Evolutionary conservation across 1,140 invertebrate genomes (phyloP).

Genomic region (Sycophila sp.): DNA sequence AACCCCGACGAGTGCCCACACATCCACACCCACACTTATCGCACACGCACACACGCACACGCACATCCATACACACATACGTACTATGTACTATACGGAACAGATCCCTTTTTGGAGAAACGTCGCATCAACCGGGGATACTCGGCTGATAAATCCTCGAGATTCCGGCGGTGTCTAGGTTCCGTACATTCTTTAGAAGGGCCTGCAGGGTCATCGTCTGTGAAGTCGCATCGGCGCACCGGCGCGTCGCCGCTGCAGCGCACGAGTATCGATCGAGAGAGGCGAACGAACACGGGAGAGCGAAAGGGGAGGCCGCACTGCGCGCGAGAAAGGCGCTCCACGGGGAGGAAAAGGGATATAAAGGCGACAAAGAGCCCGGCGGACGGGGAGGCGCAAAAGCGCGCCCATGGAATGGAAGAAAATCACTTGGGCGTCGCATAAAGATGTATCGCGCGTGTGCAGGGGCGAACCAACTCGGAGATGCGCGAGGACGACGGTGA

Average conservation of each 20-base stretch:
- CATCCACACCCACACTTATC: neutral
- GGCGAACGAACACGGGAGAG: constrained; percentile 1
- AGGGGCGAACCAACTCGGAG: too few relatives aligned
- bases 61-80: neutral
- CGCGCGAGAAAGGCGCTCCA: neutral
- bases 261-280: constrained; percentile 16
- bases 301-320: neutral
- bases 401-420: too few relatives aligned
- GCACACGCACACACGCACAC: neutral
- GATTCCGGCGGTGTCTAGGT: neutral
- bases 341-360: neutral
- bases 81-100: neutral
- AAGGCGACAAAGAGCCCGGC: constrained; percentile 15
- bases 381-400: neutral
- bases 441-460: too few relatives aligned
- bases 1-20: neutral
- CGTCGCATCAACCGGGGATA: too few relatives aligned
- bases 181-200: constrained; percentile 17
- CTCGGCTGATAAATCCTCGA: constrained; percentile 5
- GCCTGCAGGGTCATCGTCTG: constrained; percentile 11
- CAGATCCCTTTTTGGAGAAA: too few relatives aligned
- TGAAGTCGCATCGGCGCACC: neutral
- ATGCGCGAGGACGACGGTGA: too few relatives aligned
- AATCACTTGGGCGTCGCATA: too few relatives aligned
- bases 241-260: neutral